Conservation (phyloP, 1,140 invertebrate species). For the Chironomus striatipennis region DNA sequence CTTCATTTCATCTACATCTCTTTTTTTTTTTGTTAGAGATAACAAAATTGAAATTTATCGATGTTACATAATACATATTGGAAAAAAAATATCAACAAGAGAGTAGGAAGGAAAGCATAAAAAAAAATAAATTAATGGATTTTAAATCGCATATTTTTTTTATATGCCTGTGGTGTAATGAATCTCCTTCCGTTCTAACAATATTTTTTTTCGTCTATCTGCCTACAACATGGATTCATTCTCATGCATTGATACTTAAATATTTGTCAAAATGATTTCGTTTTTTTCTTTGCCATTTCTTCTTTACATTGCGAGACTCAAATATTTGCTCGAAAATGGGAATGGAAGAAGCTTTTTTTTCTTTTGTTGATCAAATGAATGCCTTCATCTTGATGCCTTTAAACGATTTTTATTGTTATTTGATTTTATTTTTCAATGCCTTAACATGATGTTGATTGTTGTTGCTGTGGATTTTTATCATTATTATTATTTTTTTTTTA, state of each 20-base stretch:
- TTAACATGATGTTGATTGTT: too few relatives aligned
- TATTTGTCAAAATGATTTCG: not conserved
- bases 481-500: too few relatives aligned
- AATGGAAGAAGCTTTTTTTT: not conserved
- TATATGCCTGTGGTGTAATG: not conserved
- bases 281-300: not conserved
- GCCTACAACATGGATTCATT: not conserved
- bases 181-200: too few relatives aligned
- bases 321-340: not conserved
- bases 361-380: slow-evolving; percentile 1
- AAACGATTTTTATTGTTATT: not conserved
- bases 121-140: not conserved
- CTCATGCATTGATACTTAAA: not conserved
- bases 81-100: not conserved
- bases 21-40: too few relatives aligned
- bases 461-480: too few relatives aligned
- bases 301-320: not conserved
- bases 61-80: not conserved
- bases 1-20: too few relatives aligned
- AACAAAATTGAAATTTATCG: slow-evolving; percentile 11
- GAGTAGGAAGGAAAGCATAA: not conserved
- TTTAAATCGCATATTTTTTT: not conserved
- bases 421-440: too few relatives aligned
- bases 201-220: too few relatives aligned
- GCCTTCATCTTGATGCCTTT: not conserved